phyloP scores from a whole-genome alignment of 2,888 invertebrate genomes.

The Macrophya annulata region DNA sequence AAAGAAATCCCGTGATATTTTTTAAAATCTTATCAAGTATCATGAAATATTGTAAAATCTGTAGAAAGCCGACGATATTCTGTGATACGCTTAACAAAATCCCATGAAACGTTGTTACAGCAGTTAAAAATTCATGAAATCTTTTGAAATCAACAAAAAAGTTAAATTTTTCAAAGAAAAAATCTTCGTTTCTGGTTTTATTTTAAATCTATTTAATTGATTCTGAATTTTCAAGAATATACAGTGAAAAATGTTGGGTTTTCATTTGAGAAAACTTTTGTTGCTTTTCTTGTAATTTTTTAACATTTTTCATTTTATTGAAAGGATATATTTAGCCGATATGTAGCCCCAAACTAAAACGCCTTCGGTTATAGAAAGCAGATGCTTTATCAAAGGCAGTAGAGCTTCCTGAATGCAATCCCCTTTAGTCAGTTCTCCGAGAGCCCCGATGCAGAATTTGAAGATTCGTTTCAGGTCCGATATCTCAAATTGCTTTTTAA shows the following conservation, averaged over 20 bases:
- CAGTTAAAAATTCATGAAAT: background rate
- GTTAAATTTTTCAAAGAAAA: background rate
- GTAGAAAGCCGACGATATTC: too few relatives aligned
- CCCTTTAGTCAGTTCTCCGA: conserved; percentile 83
- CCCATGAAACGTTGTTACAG: too few relatives aligned
- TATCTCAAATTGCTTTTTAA: conserved; percentile 92
- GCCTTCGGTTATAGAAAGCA: conserved; percentile 89
- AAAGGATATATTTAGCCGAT: conserved; percentile 83
- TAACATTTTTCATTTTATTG: conserved; percentile 59
- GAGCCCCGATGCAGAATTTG: conserved; percentile 85
- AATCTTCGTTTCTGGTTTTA: background rate
- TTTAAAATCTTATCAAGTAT: too few relatives aligned
- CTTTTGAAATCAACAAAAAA: background rate
- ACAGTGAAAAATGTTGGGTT: too few relatives aligned
- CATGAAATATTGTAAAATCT: too few relatives aligned
- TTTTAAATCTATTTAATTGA: background rate
- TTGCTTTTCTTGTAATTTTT: background rate
- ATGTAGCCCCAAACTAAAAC: conserved; percentile 92
- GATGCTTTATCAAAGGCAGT: conserved; percentile 84
- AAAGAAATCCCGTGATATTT: too few relatives aligned
- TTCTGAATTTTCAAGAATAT: background rate
- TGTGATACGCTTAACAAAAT: too few relatives aligned
- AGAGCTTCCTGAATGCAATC: conserved; percentile 81
- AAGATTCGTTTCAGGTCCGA: conserved; percentile 91
- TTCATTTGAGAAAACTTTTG: too few relatives aligned